Evolutionary conservation across 2,797 vertebrate genomes (phyloP), one percentile per base, ranked within the genome.

Genomic region (Emydoidea blandingii): DNA sequence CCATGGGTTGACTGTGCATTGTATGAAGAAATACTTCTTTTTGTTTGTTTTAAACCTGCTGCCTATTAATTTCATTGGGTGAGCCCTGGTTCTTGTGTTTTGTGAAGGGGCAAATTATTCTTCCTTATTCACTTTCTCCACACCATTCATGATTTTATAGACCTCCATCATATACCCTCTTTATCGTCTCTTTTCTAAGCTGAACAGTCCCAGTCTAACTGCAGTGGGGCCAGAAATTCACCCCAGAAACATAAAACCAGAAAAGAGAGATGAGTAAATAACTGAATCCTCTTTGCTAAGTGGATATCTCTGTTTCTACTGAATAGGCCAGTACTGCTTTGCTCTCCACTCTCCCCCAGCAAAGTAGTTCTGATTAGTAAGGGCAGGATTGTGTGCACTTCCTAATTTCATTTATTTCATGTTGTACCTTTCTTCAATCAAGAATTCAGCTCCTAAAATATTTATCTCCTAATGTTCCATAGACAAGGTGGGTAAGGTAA

Each of bases 281-380:
- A n/a, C 31, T 37, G 62, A n/a, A 68, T 68, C 34, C 41, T 62
- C 15, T 62, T 62, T 50, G 44, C 54, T 57, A 15, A 11, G 2
- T 68, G 14, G 21, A 65, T 23, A 37, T n/a, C 10, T 18, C 47
- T 86, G 37, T 49, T 59, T 27, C 21, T 49, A n/a, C 47, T 54
- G 2, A 8, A 53, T 65, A 68, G 44, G 0, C 2, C 19, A 57
- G 7, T 23, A 2, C 11, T 50, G 34, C 23, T 86, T 84, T 84
- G 34, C 0, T 78, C 90, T 80, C 50, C 6, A 9, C 18, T 37
- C 31, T 41, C 23, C 14, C 6, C 9, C 8, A n/a, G 11, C 5
- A 2, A 1, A 15, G 2, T 53, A 3, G 81, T 2, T 83, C 8
- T 62, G 4, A 62, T 8, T 2, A 56, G 5, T 27, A 23, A 76